Evolutionary conservation across 2,797 vertebrate genomes (phyloP), one percentile per base, ranked within the genome.

Genomic region (Leptodactylus fallax): DNA sequence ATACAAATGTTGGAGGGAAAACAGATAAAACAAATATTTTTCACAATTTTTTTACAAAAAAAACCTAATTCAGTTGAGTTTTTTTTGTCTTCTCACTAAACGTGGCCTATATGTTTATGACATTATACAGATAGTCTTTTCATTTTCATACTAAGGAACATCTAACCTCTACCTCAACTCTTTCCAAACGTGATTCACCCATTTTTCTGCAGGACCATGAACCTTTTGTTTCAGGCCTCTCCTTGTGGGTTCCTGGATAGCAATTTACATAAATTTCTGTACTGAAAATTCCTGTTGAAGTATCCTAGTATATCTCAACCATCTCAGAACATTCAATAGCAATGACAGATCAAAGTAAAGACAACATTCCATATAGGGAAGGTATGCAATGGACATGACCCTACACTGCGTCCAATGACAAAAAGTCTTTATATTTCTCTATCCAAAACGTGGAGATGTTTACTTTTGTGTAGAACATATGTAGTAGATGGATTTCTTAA

Each of bases 261-360:
- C 6, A 69, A 6, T 65, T 11, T 23, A 67, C 23, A 25, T 25
- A 25, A 27, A 25, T 10, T 67, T 67, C 12, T 27, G 25, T 25
- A 25, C 23, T 71, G 67, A 45, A 12, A 27, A 71, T 36, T 72
- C 36, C 17, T 47, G 36, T 19, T 47, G 16, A 72, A 47, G 36
- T 6, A 72, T 1, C 17, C 36, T 21, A 17, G 17, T 47, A 72
- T 21, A 72, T 72, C 47, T 72, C 71, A 47, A 21, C 36, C 36
- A 72, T 72, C 6, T 10, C 16, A 72, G 71, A 72, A 47, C 12
- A 21, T 47, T 47, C 36, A 47, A 8, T 47, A 47, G 0, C 69
- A 49, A 45, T 47, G 71, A 72, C 36, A 72, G 36, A 72, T 72
- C 36, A 72, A 72, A 72, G 45, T 72, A 45, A 71, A 79, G 36